Evolutionary conservation across 1,140 invertebrate species (phyloP).

Genomic region (Orius insidiosus): DNA sequence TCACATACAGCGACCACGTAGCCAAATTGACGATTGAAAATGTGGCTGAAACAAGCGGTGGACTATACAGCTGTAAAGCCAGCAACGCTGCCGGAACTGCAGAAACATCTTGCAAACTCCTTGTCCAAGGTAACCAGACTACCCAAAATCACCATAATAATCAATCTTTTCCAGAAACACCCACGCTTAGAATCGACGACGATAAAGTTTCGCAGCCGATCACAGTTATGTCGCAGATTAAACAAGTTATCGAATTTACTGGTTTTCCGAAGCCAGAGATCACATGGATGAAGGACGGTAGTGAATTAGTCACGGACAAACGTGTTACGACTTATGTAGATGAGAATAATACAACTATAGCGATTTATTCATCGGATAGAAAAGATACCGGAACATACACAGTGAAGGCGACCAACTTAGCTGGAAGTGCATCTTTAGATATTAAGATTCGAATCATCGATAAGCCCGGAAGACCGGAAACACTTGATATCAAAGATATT

Average conservation of each 20-base stretch:
- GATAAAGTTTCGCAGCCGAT: constrained; percentile 38
- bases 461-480: constrained; percentile 65
- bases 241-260: constrained; percentile 36
- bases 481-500: constrained; percentile 53
- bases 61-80: constrained; percentile 50
- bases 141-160: no score
- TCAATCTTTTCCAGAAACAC: constrained; percentile 32
- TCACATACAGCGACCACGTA: constrained; percentile 51
- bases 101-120: constrained; percentile 46
- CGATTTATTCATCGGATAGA: constrained; percentile 37
- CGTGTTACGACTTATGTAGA: constrained; percentile 36
- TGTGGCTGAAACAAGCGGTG: constrained; percentile 41
- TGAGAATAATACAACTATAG: constrained; percentile 39
- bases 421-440: constrained; percentile 49
- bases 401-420: constrained; percentile 44
- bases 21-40: constrained; percentile 52
- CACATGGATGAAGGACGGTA: constrained; percentile 43
- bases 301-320: constrained; percentile 30
- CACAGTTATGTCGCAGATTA: constrained; percentile 39
- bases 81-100: constrained; percentile 51
- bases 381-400: constrained; percentile 46
- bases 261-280: constrained; percentile 50
- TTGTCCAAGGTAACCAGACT: constrained; percentile 38
- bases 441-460: constrained; percentile 66
- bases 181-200: constrained; percentile 40